phyloP scores from a whole-genome alignment of 2,797 vertebrate genomes.

The Gila robusta region DNA sequence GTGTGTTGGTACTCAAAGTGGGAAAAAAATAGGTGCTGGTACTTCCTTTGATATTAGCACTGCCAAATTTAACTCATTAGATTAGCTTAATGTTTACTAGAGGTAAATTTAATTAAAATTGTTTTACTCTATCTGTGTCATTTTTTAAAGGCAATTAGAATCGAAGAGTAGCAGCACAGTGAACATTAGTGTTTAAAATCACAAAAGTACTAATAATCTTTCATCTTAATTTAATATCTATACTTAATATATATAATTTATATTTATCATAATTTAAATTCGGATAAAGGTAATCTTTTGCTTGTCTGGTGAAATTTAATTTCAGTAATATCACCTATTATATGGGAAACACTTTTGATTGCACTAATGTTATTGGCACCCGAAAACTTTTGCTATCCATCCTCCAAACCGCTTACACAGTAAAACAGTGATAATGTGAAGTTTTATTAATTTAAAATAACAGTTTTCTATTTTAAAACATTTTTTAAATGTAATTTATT shows the following conservation, averaged over 20 bases:
- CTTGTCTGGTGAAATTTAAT: neutral
- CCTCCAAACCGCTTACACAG: neutral
- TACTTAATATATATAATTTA: too few relatives aligned
- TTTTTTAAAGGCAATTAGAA: neutral
- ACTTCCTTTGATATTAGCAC: conserved; percentile 7
- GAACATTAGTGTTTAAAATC: neutral
- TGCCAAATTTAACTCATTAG: neutral
- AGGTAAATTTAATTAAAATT: neutral
- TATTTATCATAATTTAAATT: too few relatives aligned
- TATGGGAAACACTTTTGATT: neutral
- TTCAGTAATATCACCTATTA: neutral
- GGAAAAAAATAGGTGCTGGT: neutral
- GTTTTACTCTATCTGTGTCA: neutral
- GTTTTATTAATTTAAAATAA: neutral
- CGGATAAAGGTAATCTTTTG: neutral
- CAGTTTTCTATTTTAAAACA: neutral
- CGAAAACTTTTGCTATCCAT: too few relatives aligned
- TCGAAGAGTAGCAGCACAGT: neutral
- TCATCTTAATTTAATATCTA: too few relatives aligned
- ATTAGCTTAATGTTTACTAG: neutral
- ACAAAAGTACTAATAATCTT: neutral
- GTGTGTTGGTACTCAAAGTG: neutral
- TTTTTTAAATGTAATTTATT: neutral
- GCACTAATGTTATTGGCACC: neutral
- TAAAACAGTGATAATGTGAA: neutral